A percentile compares a stretch with the other conserved stretches of the same genome.
phyloP scores from a whole-genome alignment of 2,888 invertebrate genomes.

The Caenorhabditis sp. region DNA sequence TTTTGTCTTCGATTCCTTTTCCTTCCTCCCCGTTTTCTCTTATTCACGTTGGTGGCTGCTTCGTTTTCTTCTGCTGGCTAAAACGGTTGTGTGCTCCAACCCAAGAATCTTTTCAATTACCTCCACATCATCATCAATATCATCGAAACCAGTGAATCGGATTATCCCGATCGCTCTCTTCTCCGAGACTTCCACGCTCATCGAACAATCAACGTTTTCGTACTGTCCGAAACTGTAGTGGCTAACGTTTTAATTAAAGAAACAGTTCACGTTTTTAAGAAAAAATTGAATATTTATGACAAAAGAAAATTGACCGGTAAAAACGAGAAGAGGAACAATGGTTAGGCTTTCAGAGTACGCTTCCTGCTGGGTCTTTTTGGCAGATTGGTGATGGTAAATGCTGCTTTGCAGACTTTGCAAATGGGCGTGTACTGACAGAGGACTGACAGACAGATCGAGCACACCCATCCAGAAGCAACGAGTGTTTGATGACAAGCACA shows the following conservation, averaged over 20 bases:
- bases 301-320: conserved; percentile 3
- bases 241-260: background rate
- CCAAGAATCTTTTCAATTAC: background rate
- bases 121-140: conserved; percentile 44
- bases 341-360: conserved; percentile 14
- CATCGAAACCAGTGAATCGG: conserved; percentile 43
- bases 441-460: conserved; percentile 73
- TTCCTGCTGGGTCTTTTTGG: conserved; percentile 63
- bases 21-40: conserved; percentile 42
- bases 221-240: background rate
- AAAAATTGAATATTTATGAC: background rate
- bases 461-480: conserved; percentile 71
- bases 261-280: background rate
- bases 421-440: conserved; percentile 73
- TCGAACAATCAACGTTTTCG: background rate
- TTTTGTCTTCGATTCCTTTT: conserved; percentile 35
- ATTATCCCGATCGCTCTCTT: conserved; percentile 14
- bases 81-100: background rate
- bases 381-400: conserved; percentile 66
- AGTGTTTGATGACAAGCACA: conserved; percentile 72
- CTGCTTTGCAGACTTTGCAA: conserved; percentile 71
- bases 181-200: conserved; percentile 11
- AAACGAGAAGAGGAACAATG: background rate
- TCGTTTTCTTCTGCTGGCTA: conserved; percentile 14
- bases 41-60: background rate